Percentiles rank a stretch among this genome's conserved stretches.
These are phyloP conservation scores for Taeniopygia guttata DNA, from an alignment of 2,797 vertebrate genomes.

Conservation along the genomic window DNA sequence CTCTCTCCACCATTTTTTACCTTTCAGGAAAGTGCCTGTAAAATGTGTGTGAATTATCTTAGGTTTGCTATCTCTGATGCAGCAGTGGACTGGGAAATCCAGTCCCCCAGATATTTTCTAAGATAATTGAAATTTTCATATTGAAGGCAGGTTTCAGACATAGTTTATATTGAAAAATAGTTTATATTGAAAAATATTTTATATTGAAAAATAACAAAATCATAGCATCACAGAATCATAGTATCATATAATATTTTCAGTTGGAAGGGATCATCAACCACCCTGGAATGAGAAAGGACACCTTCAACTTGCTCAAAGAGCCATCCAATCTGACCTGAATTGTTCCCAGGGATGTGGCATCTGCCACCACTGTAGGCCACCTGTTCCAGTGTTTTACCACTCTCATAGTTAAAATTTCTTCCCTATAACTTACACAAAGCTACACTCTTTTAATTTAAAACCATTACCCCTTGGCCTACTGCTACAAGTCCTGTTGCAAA, in stretches of 20 bases:
- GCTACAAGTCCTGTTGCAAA: neutral
- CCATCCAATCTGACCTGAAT: neutral
- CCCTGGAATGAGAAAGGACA: neutral
- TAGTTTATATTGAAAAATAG: neutral
- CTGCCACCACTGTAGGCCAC: neutral
- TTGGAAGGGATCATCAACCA: neutral
- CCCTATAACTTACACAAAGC: neutral
- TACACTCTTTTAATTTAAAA: neutral
- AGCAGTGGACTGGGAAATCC: neutral
- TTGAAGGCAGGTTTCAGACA: neutral
- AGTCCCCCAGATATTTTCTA: neutral
- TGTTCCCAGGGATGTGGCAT: neutral
- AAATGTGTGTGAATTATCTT: neutral
- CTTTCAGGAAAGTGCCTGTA: neutral
- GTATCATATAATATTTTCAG: neutral
- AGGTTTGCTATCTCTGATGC: neutral
- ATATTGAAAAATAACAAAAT: neutral
- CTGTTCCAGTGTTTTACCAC: neutral
- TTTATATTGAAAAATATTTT: neutral
- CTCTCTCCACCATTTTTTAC: neutral
- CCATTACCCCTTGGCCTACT: neutral
- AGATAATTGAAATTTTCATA: neutral
- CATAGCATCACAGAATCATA: neutral
- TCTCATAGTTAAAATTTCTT: neutral
- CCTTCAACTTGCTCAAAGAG: neutral